Evolutionary conservation across 2,797 vertebrate genomes (phyloP).

Genomic region (Naso thynnoides): DNA sequence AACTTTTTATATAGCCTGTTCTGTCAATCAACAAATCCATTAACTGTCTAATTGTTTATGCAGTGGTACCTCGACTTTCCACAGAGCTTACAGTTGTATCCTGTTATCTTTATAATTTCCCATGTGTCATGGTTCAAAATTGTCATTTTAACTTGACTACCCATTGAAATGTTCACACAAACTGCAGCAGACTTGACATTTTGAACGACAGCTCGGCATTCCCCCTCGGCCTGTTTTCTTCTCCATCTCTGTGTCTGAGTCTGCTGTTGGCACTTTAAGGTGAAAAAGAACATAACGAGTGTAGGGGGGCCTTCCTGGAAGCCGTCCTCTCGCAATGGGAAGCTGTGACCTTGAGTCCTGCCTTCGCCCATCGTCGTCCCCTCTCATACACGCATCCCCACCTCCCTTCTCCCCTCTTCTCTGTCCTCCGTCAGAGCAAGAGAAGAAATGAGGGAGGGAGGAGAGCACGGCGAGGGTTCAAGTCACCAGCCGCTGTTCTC

Average conservation of each 20-base stretch:
- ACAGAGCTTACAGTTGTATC: slow-evolving; percentile 5
- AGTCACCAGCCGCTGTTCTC: slow-evolving; percentile 79
- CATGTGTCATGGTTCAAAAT: slow-evolving; percentile 30
- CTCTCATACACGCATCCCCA: slow-evolving; percentile 39
- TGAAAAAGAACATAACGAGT: slow-evolving; percentile 79
- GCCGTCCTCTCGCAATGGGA: slow-evolving; percentile 65
- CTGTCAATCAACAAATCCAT: slow-evolving; percentile 1
- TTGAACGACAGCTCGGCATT: slow-evolving; percentile 55
- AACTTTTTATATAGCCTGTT: neutral
- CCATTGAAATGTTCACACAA: slow-evolving; percentile 52
- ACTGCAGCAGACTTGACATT: slow-evolving; percentile 46
- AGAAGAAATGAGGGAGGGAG: slow-evolving; percentile 42
- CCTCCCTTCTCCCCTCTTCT: slow-evolving; percentile 24
- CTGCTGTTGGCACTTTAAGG: slow-evolving; percentile 69
- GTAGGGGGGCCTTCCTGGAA: slow-evolving; percentile 73
- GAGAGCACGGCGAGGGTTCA: slow-evolving; percentile 39
- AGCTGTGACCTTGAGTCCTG: slow-evolving; percentile 83
- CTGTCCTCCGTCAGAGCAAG: slow-evolving; percentile 50
- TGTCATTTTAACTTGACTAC: slow-evolving; percentile 40
- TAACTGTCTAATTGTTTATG: neutral
- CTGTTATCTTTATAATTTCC: slow-evolving; percentile 13
- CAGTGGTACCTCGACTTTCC: neutral
- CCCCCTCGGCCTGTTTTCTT: slow-evolving; percentile 32
- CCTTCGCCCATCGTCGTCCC: slow-evolving; percentile 39
- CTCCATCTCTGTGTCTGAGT: slow-evolving; percentile 62